Percentiles rank a stretch among this genome's conserved stretches.
Evolutionary conservation across 2,797 vertebrate species (phyloP).

Genomic region (Hydrophis major): DNA sequence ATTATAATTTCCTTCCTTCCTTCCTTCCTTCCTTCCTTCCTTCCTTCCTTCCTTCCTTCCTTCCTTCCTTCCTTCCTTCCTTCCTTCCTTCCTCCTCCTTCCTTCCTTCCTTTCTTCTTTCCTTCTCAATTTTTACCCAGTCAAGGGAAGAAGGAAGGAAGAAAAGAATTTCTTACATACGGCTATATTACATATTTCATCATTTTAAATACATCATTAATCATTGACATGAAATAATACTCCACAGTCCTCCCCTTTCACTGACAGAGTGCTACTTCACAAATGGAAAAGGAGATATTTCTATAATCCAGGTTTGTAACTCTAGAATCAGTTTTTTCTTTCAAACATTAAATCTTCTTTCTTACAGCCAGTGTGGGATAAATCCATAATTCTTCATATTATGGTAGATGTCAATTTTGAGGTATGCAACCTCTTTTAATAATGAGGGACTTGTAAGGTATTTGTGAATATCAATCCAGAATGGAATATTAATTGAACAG

Average conservation of each 20-base stretch:
- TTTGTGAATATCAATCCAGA: not conserved
- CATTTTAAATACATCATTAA: not conserved
- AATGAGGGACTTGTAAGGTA: not conserved
- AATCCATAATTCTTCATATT: not conserved
- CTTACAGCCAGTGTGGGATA: not conserved
- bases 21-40: too few relatives aligned
- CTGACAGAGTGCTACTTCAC: not conserved
- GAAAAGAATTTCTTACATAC: not conserved
- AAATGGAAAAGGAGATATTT: not conserved
- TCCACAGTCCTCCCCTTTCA: not conserved
- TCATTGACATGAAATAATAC: not conserved
- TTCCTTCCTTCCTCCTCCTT: fast-evolving
- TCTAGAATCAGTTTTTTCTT: not conserved
- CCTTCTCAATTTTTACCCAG: not conserved
- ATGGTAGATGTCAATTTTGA: not conserved
- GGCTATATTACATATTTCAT: not conserved
- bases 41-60: too few relatives aligned
- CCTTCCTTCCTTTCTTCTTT: not conserved
- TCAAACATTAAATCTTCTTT: not conserved
- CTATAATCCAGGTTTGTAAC: not conserved
- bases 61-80: too few relatives aligned
- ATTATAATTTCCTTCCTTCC: not conserved
- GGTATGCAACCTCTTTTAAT: not conserved
- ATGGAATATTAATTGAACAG: not conserved
- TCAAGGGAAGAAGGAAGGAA: not conserved